Base-by-base conservation (phyloP, 2,888 invertebrate species). In the Campoletis raptor region DNA sequence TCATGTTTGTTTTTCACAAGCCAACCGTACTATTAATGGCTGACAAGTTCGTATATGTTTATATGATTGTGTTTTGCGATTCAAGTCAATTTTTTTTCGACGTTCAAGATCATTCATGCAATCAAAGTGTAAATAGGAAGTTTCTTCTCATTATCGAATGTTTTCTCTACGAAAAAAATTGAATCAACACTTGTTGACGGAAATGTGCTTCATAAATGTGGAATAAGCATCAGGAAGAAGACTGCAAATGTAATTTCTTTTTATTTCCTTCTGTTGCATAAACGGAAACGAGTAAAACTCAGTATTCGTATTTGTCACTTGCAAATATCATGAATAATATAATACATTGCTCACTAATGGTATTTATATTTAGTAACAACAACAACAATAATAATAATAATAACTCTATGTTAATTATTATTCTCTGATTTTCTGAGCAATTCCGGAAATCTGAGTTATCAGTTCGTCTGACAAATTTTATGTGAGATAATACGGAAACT, bases 401-500 rank as follows among this genome's bases (percentile, higher is more conserved):
- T 45, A 70, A 70, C 18, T 24, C 3, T 18, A 0, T 4, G 9
- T 30, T 4, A 30, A 2, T 70, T 30, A 15, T 45, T 24, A 70
- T 30, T 18, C 30, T 57, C 10, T 45, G 6, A 6, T 67, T 67
- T 66, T 74, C 54, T 7, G 37, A 10, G 18, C 48, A 73, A 45
- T 73, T 15, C 21, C 0, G 54, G 36, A 69, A 73, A 30, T 67
- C 21, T 36, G 24, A 67, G 18, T 57, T 18, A 37, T 24, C 66
- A 24, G 57, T 69, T 42, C 36, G 42, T 57, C 24, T 15, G 66
- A 8, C 40, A 74, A 79, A 40, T 64, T 4, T 37, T 30, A 45
- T 52, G 79, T 37, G 10, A 36, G 64, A 54, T 67, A 73, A 77
- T 45, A 66, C 67, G 42, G 78, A 86, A 79, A 85, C 76, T 72